Percentiles rank a stretch among this genome's conserved stretches.
These are phyloP conservation scores for Hafferia zeledoni DNA, from an alignment of 2,797 vertebrate species.

Conservation along the genomic window DNA sequence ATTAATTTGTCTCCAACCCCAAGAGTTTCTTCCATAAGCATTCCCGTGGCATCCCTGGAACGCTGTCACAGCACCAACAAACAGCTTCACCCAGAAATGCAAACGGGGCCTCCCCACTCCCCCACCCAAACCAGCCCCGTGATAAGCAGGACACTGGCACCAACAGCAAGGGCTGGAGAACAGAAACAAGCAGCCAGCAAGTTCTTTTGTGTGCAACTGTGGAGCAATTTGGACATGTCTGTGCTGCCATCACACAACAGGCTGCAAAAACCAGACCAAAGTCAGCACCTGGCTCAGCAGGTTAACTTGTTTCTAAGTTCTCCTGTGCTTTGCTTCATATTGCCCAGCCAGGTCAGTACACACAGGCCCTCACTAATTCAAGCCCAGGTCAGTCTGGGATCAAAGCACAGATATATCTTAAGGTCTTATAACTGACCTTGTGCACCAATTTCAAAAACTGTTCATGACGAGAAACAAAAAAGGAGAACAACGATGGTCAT, in stretches of 20 bases:
- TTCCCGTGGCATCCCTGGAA: conserved; percentile 12
- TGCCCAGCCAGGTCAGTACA: background rate
- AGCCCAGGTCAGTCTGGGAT: background rate
- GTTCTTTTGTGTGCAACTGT: background rate
- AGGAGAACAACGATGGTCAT: background rate
- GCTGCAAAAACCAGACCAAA: background rate
- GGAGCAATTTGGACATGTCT: background rate
- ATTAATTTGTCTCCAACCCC: background rate
- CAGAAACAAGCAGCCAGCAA: background rate
- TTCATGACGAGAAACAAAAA: background rate
- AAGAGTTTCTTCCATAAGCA: background rate
- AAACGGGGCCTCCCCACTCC: background rate
- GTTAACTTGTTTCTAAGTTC: background rate
- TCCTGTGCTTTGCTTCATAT: background rate
- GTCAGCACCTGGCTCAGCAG: background rate
- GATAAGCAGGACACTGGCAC: background rate
- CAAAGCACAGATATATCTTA: background rate
- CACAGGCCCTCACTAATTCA: background rate
- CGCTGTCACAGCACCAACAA: background rate
- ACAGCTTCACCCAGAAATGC: conserved; percentile 10
- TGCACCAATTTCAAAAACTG: background rate
- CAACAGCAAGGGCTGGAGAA: background rate
- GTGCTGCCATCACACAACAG: background rate
- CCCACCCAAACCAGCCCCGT: background rate
- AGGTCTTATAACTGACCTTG: background rate